Evolutionary conservation across 1,140 invertebrate genomes (phyloP), one percentile per base, ranked within the genome.

Genomic region (Samia ricini): DNA sequence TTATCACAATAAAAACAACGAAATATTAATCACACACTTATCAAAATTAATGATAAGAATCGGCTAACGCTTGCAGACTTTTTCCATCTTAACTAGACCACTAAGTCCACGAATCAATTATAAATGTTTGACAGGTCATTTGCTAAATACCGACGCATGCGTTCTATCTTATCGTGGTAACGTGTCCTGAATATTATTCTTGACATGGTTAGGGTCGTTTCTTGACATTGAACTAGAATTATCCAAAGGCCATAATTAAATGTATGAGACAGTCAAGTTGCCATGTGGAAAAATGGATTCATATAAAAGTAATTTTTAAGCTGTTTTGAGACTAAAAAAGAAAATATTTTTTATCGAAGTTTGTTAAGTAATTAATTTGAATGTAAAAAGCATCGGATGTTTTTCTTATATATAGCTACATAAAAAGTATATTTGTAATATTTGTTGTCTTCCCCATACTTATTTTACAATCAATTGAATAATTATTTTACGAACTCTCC

Each of bases 181-280:
- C 66, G 63, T 70, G 76, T 61, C 73, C 75, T 69, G 71, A 75
- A 81, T 81, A 81, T 72, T 74, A 71, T 66, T 61, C 63, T 66
- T 52, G 60, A 61, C 66, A 63, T 52, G 48, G 52, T 63, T 61
- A 76, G 72, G 81, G 85, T 80, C 79, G 79, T 50, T 66, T 58
- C 64, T 64, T 83, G 84, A 81, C 85, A 89, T 80, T 89, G 86
- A 89, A 89, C 84, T 82, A 75, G 80, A 85, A 85, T 78, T 79
- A 79, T 83, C 76, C 59, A 78, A 55, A n/a, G 22, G 21, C 12
- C 33, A 42, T 42, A 42, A 42, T 42, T 42, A 7, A 42, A 42
- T 42, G 15, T 8, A 42, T 12, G 33, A 42, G n/a, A n/a, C n/a
- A n/a, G n/a, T 1, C 12, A 15, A 12, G 33, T 15, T 15, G 8